Evolutionary conservation across 2,797 vertebrate species (phyloP), one percentile per base, ranked within the genome.

Genomic region (Bradypodion ventrale): DNA sequence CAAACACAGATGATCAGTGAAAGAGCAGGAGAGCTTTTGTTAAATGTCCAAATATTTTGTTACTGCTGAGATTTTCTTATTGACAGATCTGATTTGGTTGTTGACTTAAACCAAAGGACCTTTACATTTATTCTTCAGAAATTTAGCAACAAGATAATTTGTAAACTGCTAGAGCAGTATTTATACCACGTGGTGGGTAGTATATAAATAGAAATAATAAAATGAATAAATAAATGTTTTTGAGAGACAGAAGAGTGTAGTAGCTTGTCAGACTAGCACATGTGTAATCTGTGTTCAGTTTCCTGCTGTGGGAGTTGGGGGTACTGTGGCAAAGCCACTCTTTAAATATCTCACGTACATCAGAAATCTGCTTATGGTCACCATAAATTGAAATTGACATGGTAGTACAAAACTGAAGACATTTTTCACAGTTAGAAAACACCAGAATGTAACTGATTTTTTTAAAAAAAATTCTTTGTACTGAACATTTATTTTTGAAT

Each of bases 371-470:
- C 7, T 49, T 49, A 49, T 7, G 46, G 46, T 49, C 4, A 49
- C 7, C 46, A 49, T 49, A 49, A 49, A 49, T 49, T 49, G 46
- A 49, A 8, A 49, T 5, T 49, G 46, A 49, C 46, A 8, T 49
- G 46, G 46, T 49, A 12, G 46, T 49, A 7, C 46, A 49, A 8
- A 49, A 49, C 46, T 8, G 6, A 75, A 27, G 2, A 52, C n/a
- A 32, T 83, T 70, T 46, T n/a, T 85, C 75, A 84, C 66, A 44
- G 73, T 32, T 52, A 65, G 80, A 84, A 78, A 75, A 62, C 80
- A 84, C 3, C 16, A 66, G 32, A 9, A 6, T 40, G 0, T 46
- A 3, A 37, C 21, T 0, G 3, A 84, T 83, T 2, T 46, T 46
- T 35, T 83, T 78, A 4, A 19, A 0, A n/a, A n/a, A n/a, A n/a